Conservation (phyloP, 2,888 invertebrate genomes). For the Patella depressa region DNA sequence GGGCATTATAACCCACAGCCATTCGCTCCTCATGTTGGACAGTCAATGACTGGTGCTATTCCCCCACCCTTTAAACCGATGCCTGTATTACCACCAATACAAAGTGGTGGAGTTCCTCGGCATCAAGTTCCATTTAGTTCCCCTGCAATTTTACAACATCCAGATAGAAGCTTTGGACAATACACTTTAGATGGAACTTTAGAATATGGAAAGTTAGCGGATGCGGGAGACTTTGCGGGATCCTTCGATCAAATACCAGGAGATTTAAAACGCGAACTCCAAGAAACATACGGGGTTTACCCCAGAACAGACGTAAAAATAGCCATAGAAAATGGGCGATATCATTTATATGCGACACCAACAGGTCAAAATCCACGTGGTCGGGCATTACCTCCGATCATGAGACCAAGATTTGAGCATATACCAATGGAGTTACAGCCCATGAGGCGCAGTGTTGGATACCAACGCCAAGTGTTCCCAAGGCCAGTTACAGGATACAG, state of each 20-base stretch:
- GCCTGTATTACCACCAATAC: background rate
- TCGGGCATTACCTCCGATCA: background rate
- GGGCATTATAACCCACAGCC: background rate
- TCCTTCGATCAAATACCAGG: conserved; percentile 37
- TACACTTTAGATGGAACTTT: background rate
- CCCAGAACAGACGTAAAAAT: conserved; percentile 38
- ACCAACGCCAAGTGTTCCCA: background rate
- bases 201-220: background rate
- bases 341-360: conserved; percentile 41
- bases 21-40: background rate
- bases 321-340: conserved; percentile 31
- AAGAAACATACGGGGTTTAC: conserved; percentile 35
- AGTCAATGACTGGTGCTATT: background rate
- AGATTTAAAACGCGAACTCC: conserved; percentile 34
- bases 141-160: background rate
- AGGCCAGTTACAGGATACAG: background rate
- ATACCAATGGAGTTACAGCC: background rate
- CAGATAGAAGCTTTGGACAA: background rate
- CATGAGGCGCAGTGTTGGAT: background rate
- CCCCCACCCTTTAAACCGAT: background rate
- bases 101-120: background rate
- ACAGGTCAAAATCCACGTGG: background rate
- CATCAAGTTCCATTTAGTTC: background rate
- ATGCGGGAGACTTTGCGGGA: conserved; percentile 20
- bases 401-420: background rate